Percentiles rank a stretch among this genome's conserved stretches.
Evolutionary conservation across 2,888 invertebrate species (phyloP).

Genomic region (Amaurobius ferox): DNA sequence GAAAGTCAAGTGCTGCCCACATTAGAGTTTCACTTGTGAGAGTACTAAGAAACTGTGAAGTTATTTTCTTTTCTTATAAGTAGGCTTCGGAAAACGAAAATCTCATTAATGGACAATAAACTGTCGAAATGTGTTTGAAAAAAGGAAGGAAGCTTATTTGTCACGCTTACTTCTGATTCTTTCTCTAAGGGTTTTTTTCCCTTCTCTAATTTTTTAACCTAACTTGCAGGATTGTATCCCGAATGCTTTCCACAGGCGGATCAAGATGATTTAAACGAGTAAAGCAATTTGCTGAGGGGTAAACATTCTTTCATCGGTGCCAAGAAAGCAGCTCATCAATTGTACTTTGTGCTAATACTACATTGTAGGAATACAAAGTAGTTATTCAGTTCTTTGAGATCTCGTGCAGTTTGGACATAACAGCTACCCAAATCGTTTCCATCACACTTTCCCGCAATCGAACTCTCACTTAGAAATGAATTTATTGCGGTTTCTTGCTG

Average conservation of each 20-base stretch:
- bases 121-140: too few species aligned
- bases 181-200: too few species aligned
- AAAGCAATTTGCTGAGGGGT: not conserved
- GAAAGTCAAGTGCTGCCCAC: too few species aligned
- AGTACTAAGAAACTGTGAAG: too few species aligned
- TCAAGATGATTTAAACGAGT: conserved; percentile 5
- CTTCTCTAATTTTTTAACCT: not conserved
- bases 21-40: too few species aligned
- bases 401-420: not conserved
- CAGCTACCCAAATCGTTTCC: not conserved
- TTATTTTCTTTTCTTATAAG: too few species aligned
- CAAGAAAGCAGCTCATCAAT: not conserved
- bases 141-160: too few species aligned
- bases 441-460: conserved; percentile 11
- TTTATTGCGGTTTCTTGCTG: not conserved
- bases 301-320: not conserved
- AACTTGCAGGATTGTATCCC: too few species aligned
- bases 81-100: too few species aligned
- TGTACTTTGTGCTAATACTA: not conserved
- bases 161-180: too few species aligned
- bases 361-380: conserved; percentile 2
- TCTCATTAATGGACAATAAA: too few species aligned
- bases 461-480: not conserved
- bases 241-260: not conserved
- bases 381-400: not conserved